A percentile compares a stretch with the other conserved stretches of the same genome.
Evolutionary conservation across 2,113 vertebrate species (phyloP).

Genomic region (Microcebus murinus): DNA sequence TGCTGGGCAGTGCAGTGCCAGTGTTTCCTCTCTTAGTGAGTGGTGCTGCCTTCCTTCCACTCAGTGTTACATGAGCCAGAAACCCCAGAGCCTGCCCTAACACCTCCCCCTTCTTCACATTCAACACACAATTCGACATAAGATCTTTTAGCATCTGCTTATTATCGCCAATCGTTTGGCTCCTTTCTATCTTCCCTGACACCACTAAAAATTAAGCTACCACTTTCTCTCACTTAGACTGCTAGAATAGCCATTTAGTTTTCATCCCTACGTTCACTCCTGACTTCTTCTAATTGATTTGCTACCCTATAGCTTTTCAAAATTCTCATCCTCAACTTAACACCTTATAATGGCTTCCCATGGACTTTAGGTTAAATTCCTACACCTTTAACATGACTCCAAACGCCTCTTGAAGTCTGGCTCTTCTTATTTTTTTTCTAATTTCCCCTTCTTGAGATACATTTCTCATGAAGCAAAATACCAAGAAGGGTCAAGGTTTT

Average conservation of each 20-base stretch:
- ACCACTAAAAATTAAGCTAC: neutral
- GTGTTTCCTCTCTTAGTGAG: neutral
- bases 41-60: neutral
- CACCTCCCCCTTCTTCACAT: neutral
- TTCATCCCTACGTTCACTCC: neutral
- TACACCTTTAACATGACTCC: neutral
- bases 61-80: neutral
- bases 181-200: neutral
- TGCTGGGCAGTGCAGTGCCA: neutral
- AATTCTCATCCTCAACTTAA: neutral
- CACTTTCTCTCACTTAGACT: neutral
- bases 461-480: conserved; percentile 1
- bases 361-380: neutral
- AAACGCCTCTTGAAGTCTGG: neutral
- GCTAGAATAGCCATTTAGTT: neutral
- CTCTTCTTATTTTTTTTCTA: neutral
- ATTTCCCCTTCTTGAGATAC: neutral
- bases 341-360: neutral
- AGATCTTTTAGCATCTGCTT: neutral
- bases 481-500: neutral
- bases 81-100: neutral
- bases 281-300: neutral
- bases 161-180: neutral
- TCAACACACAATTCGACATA: neutral
- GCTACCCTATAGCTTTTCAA: neutral